phyloP scores from a whole-genome alignment of 2,797 vertebrate species.

The Phrynocephalus forsythii region DNA sequence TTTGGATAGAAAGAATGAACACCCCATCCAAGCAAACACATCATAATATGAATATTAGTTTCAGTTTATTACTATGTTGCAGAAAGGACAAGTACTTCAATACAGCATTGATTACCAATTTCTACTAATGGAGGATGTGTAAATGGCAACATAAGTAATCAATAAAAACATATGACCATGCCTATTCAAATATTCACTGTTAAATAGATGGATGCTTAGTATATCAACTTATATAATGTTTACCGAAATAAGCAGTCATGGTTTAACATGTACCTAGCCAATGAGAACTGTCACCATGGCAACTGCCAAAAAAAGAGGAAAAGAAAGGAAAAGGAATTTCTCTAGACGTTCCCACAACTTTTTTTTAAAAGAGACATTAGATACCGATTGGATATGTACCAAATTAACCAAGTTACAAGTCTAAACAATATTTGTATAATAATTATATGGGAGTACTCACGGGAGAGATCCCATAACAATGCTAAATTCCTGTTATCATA shows the following conservation, averaged over 20 bases:
- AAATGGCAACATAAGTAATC: neutral
- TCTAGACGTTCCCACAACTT: no score
- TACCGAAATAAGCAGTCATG: conserved; percentile 45
- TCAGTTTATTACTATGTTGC: neutral
- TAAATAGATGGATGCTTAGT: conserved; percentile 40
- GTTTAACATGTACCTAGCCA: conserved; percentile 37
- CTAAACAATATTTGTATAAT: neutral
- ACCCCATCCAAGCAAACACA: neutral
- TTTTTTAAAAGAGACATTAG: neutral
- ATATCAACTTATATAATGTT: conserved; percentile 54
- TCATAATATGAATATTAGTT: neutral
- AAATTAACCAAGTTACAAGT: conserved; percentile 28
- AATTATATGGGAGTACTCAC: neutral
- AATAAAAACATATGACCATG: neutral
- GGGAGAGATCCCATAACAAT: neutral
- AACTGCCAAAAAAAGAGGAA: conserved; percentile 37
- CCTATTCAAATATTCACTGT: conserved; percentile 48
- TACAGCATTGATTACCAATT: neutral
- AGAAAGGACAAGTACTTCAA: neutral
- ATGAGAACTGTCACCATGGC: conserved; percentile 37
- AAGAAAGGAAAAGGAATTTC: neutral
- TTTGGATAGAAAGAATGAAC: conserved; percentile 5
- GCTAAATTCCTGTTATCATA: neutral
- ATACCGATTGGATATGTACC: conserved; percentile 20
- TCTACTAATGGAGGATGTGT: neutral